A percentile compares a stretch with the other conserved stretches of the same genome.
phyloP scores from a whole-genome alignment of 1,140 invertebrate species.

The Thereuonema tuberculata region DNA sequence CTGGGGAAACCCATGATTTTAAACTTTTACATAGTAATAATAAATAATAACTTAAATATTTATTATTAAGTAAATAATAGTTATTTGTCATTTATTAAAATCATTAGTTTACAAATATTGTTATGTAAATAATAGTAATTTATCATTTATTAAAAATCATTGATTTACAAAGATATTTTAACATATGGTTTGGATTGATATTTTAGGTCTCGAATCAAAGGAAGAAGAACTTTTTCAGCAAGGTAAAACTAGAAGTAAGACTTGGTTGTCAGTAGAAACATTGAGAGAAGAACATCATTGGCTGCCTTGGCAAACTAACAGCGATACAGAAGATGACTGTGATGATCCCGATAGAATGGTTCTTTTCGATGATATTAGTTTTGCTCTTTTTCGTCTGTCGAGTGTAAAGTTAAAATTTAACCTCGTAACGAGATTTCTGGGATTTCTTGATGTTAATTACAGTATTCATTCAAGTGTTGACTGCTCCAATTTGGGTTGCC shows the following conservation, averaged over 20 bases:
- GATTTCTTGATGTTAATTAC: constrained; percentile 26
- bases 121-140: too few species aligned
- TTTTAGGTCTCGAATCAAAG: constrained; percentile 22
- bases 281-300: constrained; percentile 30
- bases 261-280: constrained; percentile 34
- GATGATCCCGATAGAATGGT: constrained; percentile 37
- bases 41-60: too few species aligned
- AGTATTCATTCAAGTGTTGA: too few species aligned
- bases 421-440: constrained; percentile 28
- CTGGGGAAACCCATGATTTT: too few species aligned
- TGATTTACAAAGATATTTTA: too few species aligned
- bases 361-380: constrained; percentile 32
- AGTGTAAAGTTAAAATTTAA: constrained; percentile 23
- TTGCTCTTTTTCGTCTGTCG: constrained; percentile 26
- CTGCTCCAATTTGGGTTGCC: too few species aligned
- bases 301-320: constrained; percentile 33
- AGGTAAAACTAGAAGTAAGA: constrained; percentile 19
- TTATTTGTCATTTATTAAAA: too few species aligned
- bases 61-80: too few species aligned
- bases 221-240: constrained; percentile 21
- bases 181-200: too few species aligned
- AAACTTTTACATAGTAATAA: too few species aligned
- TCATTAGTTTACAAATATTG: too few species aligned
- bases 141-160: too few species aligned
- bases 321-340: constrained; percentile 30